Percentiles rank a stretch among this genome's conserved stretches.
phyloP scores from a whole-genome alignment of 2,888 invertebrate species.

The Geophilus truncorum region DNA sequence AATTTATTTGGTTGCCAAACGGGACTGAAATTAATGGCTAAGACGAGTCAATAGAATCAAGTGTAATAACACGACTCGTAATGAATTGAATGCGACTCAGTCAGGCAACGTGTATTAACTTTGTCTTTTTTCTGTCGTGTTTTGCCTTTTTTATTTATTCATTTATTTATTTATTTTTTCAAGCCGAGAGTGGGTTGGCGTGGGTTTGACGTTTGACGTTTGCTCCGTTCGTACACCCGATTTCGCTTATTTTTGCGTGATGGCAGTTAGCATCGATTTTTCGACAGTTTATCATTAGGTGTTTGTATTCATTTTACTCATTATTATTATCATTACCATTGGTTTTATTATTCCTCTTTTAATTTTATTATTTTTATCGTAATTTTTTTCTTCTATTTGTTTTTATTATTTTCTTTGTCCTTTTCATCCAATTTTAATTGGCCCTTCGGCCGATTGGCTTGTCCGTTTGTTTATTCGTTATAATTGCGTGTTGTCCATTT shows the following conservation, averaged over 20 bases:
- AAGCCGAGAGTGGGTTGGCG: neutral
- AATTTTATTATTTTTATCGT: neutral
- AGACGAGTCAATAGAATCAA: constrained; percentile 29
- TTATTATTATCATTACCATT: neutral
- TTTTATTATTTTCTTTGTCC: neutral
- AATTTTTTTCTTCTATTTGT: neutral
- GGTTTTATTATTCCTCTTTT: neutral
- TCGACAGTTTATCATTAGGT: constrained; percentile 6
- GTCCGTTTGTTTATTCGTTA: constrained; percentile 32
- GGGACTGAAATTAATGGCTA: constrained; percentile 29
- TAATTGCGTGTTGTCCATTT: constrained; percentile 31
- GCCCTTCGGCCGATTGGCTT: constrained; percentile 27
- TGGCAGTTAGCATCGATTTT: neutral
- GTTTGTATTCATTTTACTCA: neutral
- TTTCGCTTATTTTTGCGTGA: neutral
- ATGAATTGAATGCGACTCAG: constrained; percentile 25
- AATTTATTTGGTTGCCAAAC: constrained; percentile 21
- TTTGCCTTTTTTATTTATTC: neutral
- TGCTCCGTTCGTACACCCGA: neutral
- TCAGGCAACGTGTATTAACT: constrained; percentile 22
- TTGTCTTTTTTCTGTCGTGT: constrained; percentile 15
- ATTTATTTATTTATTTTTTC: neutral
- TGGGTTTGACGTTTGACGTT: neutral
- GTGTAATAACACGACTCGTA: constrained; percentile 25
- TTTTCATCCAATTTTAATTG: constrained; percentile 19